A percentile compares a stretch with the other conserved stretches of the same genome.
These are phyloP conservation scores for Bombycilla garrulus DNA, from an alignment of 2,113 vertebrate genomes.

Conservation along the genomic window DNA sequence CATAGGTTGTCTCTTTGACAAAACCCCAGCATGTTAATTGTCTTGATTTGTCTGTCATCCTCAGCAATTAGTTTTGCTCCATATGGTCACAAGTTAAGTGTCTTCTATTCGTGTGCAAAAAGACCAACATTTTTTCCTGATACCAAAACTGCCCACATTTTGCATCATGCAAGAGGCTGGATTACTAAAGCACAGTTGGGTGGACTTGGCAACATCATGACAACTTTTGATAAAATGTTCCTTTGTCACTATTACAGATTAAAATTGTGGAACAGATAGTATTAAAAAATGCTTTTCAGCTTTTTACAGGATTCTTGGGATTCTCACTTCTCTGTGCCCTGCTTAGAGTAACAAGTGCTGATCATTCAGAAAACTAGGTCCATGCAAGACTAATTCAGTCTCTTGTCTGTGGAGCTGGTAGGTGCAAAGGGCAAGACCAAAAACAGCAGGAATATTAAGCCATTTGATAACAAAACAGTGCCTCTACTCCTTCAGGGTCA, in stretches of 20 bases:
- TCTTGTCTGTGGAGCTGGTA: neutral
- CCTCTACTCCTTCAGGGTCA: neutral
- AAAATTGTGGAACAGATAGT: neutral
- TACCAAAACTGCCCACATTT: slow-evolving; percentile 27
- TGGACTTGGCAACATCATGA: neutral
- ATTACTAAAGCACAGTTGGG: neutral
- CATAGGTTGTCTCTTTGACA: neutral
- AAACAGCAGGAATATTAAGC: neutral
- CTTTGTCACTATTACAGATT: neutral
- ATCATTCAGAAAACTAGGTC: neutral
- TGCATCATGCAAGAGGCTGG: neutral
- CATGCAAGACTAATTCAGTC: neutral
- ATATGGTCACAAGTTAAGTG: slow-evolving; percentile 35
- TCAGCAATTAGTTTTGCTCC: slow-evolving; percentile 57
- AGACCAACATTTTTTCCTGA: neutral
- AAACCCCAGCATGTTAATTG: slow-evolving; percentile 13
- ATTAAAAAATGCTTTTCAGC: neutral
- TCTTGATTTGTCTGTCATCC: slow-evolving; percentile 12
- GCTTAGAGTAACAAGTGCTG: neutral
- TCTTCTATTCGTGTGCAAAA: neutral
- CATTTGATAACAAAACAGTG: neutral
- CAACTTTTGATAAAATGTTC: neutral
- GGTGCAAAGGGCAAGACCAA: neutral
- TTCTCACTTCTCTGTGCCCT: neutral
- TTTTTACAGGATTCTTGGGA: neutral